Conservation (phyloP, 2,797 vertebrate genomes). For the Cetoscarus ocellatus region DNA sequence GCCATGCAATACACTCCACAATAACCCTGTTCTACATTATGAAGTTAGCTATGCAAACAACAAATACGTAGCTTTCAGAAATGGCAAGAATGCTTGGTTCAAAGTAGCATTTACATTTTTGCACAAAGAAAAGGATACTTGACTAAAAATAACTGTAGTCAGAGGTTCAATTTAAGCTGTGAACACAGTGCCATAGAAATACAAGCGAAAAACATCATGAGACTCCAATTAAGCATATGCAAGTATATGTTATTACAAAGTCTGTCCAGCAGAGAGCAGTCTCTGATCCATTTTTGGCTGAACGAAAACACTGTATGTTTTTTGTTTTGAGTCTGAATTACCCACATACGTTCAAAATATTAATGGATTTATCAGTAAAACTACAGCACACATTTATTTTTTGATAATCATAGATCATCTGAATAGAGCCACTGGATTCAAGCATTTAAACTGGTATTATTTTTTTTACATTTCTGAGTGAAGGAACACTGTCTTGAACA, state of each 20-base stretch:
- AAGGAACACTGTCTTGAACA: too few species aligned
- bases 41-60: not conserved
- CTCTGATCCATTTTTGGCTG: not conserved
- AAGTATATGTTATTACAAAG: not conserved
- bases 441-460: not conserved
- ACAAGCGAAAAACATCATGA: too few species aligned
- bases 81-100: not conserved
- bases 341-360: not conserved
- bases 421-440: not conserved
- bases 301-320: not conserved
- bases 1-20: not conserved
- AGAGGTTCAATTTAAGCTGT: too few species aligned
- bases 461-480: too few species aligned
- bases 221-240: not conserved
- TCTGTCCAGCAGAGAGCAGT: constrained; percentile 49
- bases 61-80: not conserved
- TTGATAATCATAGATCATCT: not conserved
- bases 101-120: not conserved
- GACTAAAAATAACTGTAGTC: not conserved
- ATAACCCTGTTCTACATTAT: not conserved
- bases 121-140: not conserved
- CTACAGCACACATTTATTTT: not conserved
- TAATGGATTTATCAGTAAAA: not conserved
- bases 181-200: not conserved
- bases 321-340: not conserved